Conservation (phyloP, 2,113 vertebrate species). For the Hippocampus mohnikei region DNA sequence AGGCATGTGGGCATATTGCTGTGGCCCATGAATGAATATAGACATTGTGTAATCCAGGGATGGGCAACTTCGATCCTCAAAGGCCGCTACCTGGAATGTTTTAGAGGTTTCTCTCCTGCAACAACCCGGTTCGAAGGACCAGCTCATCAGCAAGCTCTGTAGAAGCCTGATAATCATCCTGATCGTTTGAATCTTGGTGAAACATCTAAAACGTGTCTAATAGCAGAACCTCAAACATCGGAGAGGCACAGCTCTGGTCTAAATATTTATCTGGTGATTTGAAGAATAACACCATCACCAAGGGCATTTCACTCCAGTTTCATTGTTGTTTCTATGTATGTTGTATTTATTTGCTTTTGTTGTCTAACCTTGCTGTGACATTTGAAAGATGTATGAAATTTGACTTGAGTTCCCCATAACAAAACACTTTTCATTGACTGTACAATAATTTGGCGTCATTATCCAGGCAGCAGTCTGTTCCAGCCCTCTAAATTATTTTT, state of each 20-base stretch:
- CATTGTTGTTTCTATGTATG: background rate
- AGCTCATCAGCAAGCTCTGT: no score
- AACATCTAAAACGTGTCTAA: no score
- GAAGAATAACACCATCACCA: background rate
- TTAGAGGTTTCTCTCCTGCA: no score
- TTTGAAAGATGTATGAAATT: background rate
- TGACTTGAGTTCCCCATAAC: background rate
- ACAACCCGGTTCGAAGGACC: no score
- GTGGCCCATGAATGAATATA: no score
- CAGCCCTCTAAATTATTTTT: conserved; percentile 1
- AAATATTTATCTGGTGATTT: background rate
- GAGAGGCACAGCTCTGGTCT: no score
- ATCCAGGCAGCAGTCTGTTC: background rate
- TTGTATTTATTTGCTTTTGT: background rate
- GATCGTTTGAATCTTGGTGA: no score
- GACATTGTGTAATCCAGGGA: no score
- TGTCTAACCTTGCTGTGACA: background rate
- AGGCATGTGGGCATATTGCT: background rate
- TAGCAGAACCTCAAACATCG: no score
- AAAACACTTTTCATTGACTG: background rate
- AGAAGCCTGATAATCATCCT: no score
- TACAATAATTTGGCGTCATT: conserved; percentile 1
- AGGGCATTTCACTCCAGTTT: background rate
- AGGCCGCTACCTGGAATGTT: no score
- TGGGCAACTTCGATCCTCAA: no score